Conservation (phyloP, 2,888 invertebrate species). For the Drosophila anomalipes region DNA sequence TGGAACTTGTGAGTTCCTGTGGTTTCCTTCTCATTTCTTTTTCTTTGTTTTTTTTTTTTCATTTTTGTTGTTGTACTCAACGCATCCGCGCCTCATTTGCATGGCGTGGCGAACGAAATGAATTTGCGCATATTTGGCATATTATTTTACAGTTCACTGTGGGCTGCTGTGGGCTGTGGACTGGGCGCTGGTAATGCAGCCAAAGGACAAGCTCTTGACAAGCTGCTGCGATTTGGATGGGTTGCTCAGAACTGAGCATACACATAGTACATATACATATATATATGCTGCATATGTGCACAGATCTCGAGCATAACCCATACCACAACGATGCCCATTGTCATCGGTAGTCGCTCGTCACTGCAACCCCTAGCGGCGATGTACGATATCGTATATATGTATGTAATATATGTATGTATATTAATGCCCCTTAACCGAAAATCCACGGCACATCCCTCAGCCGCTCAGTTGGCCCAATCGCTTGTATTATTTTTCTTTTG, state of each 20-base stretch:
- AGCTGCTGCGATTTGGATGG: constrained; percentile 74
- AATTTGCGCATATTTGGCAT: constrained; percentile 79
- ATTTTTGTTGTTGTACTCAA: constrained; percentile 11
- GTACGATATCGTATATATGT: constrained; percentile 7
- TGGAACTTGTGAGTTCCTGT: constrained; percentile 75
- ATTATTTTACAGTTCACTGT: constrained; percentile 66
- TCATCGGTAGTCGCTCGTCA: constrained; percentile 68
- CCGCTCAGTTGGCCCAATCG: constrained; percentile 66
- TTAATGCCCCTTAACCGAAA: neutral
- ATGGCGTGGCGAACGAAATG: constrained; percentile 61
- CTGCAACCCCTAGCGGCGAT: constrained; percentile 63
- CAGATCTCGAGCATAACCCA: constrained; percentile 33
- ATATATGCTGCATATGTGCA: constrained; percentile 58
- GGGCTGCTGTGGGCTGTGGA: constrained; percentile 18
- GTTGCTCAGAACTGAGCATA: constrained; percentile 24
- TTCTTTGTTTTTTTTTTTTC: constrained; percentile 28
- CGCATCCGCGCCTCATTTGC: constrained; percentile 64
- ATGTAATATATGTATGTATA: neutral
- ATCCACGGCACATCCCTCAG: constrained; percentile 47
- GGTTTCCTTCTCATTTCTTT: constrained; percentile 46
- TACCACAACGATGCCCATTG: constrained; percentile 58
- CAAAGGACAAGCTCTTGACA: constrained; percentile 65
- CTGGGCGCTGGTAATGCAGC: constrained; percentile 36
- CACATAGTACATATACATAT: neutral
- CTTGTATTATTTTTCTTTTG: constrained; percentile 77